Evolutionary conservation across 2,113 vertebrate genomes (phyloP).

Genomic region (Actenoides hombroni): DNA sequence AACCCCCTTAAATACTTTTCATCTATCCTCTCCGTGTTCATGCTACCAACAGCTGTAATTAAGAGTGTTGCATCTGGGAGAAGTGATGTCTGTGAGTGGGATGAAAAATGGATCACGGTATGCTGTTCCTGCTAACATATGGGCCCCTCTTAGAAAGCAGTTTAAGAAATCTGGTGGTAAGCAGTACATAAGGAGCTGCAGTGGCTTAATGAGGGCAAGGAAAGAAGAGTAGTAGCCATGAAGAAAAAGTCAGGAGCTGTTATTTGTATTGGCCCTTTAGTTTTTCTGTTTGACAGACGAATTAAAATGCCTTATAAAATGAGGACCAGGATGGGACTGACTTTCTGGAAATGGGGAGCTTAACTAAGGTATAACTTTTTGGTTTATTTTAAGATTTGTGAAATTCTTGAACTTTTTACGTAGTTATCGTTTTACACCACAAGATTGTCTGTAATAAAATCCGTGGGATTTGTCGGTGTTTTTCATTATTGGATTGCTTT

Average conservation of each 20-base stretch:
- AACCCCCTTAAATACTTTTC: neutral
- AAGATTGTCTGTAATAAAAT: neutral
- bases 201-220: neutral
- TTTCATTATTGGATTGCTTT: neutral
- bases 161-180: neutral
- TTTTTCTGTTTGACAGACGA: neutral
- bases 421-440: neutral
- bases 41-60: neutral
- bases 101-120: neutral
- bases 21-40: neutral
- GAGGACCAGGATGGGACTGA: neutral
- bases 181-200: neutral
- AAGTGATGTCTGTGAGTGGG: neutral
- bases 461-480: fast-evolving
- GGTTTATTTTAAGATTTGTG: neutral
- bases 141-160: neutral
- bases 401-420: neutral
- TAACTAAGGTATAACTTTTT: neutral
- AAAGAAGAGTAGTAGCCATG: neutral
- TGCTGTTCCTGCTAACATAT: neutral
- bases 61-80: neutral
- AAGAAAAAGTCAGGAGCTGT: neutral
- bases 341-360: neutral
- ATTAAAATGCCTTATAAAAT: neutral
- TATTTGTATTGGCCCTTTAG: neutral